Evolutionary conservation across 2,113 vertebrate genomes (phyloP).

Genomic region (Taxidea taxus): DNA sequence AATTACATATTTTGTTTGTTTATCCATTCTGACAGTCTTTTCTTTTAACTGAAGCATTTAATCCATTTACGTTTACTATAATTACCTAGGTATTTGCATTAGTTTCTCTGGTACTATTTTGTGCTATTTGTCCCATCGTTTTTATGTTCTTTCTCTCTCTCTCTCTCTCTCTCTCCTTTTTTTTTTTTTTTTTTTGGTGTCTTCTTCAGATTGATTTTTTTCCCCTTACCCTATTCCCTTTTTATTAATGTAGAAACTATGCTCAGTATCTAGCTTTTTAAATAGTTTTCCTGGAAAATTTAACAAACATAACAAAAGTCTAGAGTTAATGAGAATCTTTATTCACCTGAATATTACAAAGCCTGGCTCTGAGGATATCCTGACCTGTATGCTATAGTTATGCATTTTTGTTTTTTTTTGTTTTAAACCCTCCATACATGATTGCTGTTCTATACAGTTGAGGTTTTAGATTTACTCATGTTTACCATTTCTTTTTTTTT

Average conservation of each 20-base stretch:
- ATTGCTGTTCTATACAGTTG: neutral
- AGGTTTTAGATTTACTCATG: neutral
- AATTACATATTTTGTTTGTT: constrained; percentile 10
- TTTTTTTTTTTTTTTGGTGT: neutral
- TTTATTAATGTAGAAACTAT: neutral
- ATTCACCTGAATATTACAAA: neutral
- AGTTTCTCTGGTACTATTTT: neutral
- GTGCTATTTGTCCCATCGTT: neutral
- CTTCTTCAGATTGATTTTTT: neutral
- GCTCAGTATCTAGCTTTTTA: neutral
- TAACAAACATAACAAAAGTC: neutral
- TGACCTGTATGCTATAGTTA: neutral
- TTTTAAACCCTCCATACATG: neutral
- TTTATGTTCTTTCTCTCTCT: neutral
- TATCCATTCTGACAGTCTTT: neutral
- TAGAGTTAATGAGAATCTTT: constrained; percentile 7
- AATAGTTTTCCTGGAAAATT: neutral
- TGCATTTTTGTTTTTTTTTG: neutral
- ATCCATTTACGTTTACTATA: neutral
- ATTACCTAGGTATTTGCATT: neutral
- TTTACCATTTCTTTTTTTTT: neutral
- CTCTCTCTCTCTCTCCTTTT: no score
- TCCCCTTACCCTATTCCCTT: neutral
- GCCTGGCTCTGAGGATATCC: neutral
- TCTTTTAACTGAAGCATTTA: neutral